Evolutionary conservation across 2,888 invertebrate genomes (phyloP).

Genomic region (Spilosoma lubricipeda): DNA sequence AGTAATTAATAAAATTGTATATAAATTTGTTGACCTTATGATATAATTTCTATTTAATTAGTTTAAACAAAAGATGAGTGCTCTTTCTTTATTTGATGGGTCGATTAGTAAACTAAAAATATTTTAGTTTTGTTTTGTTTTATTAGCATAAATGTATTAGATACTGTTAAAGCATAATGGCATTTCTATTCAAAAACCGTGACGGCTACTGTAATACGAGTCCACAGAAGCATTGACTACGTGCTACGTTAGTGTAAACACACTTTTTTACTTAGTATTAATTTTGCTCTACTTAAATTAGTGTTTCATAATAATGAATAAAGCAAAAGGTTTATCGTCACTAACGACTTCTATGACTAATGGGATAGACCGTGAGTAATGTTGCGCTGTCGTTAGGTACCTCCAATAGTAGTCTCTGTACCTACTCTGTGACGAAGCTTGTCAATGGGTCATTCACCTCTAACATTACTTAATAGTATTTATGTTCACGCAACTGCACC

Average conservation of each 20-base stretch:
- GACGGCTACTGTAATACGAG: background rate
- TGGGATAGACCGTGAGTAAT: conserved; percentile 50
- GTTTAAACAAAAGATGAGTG: too few relatives aligned
- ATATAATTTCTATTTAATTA: too few relatives aligned
- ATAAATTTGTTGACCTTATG: too few relatives aligned
- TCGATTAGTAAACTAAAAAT: too few relatives aligned
- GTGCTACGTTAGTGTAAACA: conserved; percentile 9
- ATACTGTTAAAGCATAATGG: background rate
- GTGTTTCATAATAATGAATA: conserved; percentile 10
- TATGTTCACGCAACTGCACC: conserved; percentile 54
- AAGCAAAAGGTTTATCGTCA: conserved; percentile 23
- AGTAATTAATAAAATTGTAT: too few relatives aligned
- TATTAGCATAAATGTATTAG: too few relatives aligned
- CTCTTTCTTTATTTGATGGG: too few relatives aligned
- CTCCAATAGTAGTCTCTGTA: conserved; percentile 28
- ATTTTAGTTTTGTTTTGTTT: too few relatives aligned
- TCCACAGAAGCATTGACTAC: background rate
- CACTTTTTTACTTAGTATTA: conserved; percentile 11
- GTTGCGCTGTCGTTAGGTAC: conserved; percentile 35
- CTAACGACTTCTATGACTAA: conserved; percentile 41
- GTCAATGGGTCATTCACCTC: conserved; percentile 54
- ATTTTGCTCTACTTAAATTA: conserved; percentile 9
- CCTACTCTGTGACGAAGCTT: conserved; percentile 44
- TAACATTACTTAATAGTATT: conserved; percentile 50
- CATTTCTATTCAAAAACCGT: background rate